Conservation (phyloP, 2,113 vertebrate species). For the Cynoglossus semilaevis region DNA sequence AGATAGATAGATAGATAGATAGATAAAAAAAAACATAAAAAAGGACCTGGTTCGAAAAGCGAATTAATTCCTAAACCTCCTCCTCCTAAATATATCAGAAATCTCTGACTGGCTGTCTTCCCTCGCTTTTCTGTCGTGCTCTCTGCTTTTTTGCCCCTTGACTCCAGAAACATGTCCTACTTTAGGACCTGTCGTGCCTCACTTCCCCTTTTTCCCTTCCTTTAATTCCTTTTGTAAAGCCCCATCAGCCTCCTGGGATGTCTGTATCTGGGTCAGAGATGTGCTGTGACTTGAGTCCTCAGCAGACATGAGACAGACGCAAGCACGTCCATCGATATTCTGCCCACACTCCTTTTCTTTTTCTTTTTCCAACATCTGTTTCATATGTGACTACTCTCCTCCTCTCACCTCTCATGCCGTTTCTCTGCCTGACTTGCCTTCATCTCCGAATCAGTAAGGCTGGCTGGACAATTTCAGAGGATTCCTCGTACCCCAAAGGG, state of each 20-base stretch:
- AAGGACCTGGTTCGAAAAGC: no score
- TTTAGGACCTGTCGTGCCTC: constrained; percentile 48
- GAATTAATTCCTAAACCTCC: no score
- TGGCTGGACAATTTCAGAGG: constrained; percentile 67
- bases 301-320: constrained; percentile 51
- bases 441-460: constrained; percentile 62
- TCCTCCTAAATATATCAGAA: no score
- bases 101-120: no score
- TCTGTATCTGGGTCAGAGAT: constrained; percentile 72
- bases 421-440: constrained; percentile 65
- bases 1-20: no score
- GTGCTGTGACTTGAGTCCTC: constrained; percentile 65
- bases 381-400: constrained; percentile 64
- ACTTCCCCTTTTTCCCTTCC: constrained; percentile 53
- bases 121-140: constrained; percentile 23
- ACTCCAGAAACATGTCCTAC: constrained; percentile 66
- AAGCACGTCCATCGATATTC: constrained; percentile 59
- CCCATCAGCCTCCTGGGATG: constrained; percentile 58
- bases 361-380: constrained; percentile 56
- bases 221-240: constrained; percentile 56
- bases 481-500: constrained; percentile 61
- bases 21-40: no score
- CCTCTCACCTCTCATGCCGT: constrained; percentile 59
- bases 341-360: constrained; percentile 17
- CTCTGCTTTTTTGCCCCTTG: constrained; percentile 49